Base-by-base conservation (phyloP, 2,888 invertebrate species). In the Empis livida region DNA sequence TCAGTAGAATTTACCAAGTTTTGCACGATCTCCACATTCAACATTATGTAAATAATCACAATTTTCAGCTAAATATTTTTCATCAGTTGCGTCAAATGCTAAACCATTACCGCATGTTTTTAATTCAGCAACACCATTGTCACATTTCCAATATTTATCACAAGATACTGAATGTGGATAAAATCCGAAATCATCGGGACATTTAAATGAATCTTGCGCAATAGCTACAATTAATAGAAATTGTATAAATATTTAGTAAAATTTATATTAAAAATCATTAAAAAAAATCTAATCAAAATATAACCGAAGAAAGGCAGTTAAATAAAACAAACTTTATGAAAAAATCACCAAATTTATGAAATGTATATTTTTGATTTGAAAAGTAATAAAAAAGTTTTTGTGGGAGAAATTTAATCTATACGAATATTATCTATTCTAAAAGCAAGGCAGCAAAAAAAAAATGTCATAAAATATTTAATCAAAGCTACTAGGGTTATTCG, bases 101-200 rank as follows among this genome's bases (percentile, higher is more conserved):
- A 93, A 77, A 49, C 93, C 93, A 67, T 93, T 93, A 49, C 93
- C 93, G 73, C 93, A 93, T 42, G 91, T 90, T 71, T 92, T 92
- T 57, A 92, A 73, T 61, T 91, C 91, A 49, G 91, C 83, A 10
- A 71, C 82, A 56, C 86, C 87, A 61, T 89, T 89, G 70, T 92
- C 91, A 65, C 93, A 93, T 71, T 92, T 90, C 88, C 89, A 93
- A 73, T 93, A 93, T 71, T 92, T 92, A 75, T 93, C 93, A 69
- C 93, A 93, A 44, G 89, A 89, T 51, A 75, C 65, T 64, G 83
- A 82, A 71, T 93, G 92, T 49, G 92, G 90, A 73, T 91, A 93
- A 76, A 92, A 93, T 31, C 92, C 93, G 66, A 88, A 91, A 68
- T 91, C 91, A 64, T 92, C 90, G 31, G 92, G 92, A 63, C 93